Conservation (phyloP, 2,797 vertebrate species). For the Nyctibius grandis region DNA sequence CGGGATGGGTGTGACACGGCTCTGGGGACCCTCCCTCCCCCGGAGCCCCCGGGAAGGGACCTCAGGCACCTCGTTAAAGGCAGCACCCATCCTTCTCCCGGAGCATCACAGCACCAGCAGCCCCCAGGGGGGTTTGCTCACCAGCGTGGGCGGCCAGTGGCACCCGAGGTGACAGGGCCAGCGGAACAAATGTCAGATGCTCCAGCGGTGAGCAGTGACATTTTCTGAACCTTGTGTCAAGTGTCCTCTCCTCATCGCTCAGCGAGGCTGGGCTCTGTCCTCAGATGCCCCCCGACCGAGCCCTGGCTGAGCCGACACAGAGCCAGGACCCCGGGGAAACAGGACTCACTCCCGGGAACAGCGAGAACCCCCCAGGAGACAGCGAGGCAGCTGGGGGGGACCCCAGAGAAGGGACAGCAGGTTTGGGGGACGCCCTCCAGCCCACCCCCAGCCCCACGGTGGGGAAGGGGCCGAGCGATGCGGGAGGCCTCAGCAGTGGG, state of each 20-base stretch:
- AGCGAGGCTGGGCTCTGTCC: neutral
- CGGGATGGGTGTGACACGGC: accelerated
- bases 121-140: neutral
- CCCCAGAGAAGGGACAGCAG: neutral
- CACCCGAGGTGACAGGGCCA: neutral
- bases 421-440: neutral
- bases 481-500: neutral
- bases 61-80: accelerated
- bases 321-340: neutral
- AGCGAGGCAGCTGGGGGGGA: neutral
- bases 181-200: accelerated
- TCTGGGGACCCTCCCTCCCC: neutral
- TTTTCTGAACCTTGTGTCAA: neutral
- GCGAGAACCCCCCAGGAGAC: neutral
- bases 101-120: neutral
- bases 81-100: neutral
- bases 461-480: accelerated
- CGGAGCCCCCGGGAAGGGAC: too few relatives aligned
- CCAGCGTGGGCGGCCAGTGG: accelerated
- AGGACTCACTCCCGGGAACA: neutral
- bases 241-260: neutral
- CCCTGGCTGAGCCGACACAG: neutral
- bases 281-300: neutral
- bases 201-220: neutral
- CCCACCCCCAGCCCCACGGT: accelerated